Evolutionary conservation across 2,797 vertebrate species (phyloP).

Genomic region (Cossypha niveicapilla): DNA sequence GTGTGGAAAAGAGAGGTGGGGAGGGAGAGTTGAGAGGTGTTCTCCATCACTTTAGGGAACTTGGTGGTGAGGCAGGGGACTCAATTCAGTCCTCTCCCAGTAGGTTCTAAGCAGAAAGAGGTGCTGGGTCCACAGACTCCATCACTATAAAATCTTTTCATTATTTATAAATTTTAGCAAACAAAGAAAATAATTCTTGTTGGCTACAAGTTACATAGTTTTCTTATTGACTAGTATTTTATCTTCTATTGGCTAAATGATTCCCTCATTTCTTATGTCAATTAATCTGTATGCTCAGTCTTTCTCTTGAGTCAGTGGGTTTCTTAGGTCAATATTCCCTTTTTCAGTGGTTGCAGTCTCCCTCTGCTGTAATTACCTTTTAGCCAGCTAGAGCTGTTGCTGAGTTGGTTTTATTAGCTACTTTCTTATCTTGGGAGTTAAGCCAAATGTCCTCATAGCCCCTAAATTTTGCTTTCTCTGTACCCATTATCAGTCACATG

Average conservation of each 20-base stretch:
- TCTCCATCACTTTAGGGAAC: background rate
- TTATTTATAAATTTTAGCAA: background rate
- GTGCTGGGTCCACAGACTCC: too few relatives aligned
- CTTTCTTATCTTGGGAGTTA: background rate
- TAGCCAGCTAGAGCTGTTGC: background rate
- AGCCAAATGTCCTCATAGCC: background rate
- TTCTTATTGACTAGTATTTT: background rate
- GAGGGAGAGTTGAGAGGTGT: too few relatives aligned
- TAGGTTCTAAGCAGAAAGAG: background rate
- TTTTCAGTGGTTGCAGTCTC: background rate
- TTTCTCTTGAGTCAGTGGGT: background rate
- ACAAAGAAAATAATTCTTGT: background rate
- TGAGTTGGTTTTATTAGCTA: background rate
- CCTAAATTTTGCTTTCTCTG: background rate
- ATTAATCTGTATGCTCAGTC: background rate
- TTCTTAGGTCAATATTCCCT: background rate
- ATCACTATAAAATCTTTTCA: background rate
- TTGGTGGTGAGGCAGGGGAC: background rate
- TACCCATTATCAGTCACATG: too few relatives aligned
- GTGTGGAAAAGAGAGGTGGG: background rate
- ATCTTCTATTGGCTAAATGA: background rate
- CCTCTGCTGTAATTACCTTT: background rate
- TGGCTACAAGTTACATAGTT: background rate
- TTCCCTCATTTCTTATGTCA: background rate
- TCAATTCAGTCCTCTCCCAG: background rate